Conservation (phyloP, 2,113 vertebrate genomes). For the Myrmecophaga tridactyla region DNA sequence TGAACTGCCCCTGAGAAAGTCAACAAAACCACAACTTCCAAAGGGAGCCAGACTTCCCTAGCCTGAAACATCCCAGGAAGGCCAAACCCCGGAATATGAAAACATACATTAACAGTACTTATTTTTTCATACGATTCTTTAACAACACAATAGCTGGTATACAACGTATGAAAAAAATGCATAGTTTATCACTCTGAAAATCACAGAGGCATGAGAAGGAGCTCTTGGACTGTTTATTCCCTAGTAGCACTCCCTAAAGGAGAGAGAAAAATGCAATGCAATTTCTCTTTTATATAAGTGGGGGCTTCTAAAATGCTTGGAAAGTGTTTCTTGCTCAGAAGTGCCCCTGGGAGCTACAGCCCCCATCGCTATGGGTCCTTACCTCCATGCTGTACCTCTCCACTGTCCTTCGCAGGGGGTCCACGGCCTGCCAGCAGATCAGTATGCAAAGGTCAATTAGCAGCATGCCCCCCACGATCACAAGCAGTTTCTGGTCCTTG, state of each 20-base stretch:
- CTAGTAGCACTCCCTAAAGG: not conserved
- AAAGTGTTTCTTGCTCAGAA: not conserved
- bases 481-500: conserved; percentile 99
- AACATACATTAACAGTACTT: not conserved
- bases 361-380: not conserved
- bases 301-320: not conserved
- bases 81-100: not conserved
- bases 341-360: too few species aligned
- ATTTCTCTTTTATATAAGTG: not conserved
- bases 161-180: not conserved
- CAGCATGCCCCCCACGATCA: conserved; percentile 99
- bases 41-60: not conserved
- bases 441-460: conserved; percentile 99
- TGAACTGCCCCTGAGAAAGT: not conserved
- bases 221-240: not conserved
- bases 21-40: not conserved
- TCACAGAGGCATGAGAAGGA: not conserved
- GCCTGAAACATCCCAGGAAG: not conserved
- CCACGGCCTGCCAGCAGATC: conserved; percentile 99
- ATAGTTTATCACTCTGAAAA: not conserved
- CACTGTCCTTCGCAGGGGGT: conserved; percentile 96
- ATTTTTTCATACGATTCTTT: not conserved
- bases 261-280: not conserved
- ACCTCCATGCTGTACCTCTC: conserved; percentile 99
- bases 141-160: not conserved